Conservation (phyloP, 1,140 invertebrate species). For the Lucilia sericata region DNA sequence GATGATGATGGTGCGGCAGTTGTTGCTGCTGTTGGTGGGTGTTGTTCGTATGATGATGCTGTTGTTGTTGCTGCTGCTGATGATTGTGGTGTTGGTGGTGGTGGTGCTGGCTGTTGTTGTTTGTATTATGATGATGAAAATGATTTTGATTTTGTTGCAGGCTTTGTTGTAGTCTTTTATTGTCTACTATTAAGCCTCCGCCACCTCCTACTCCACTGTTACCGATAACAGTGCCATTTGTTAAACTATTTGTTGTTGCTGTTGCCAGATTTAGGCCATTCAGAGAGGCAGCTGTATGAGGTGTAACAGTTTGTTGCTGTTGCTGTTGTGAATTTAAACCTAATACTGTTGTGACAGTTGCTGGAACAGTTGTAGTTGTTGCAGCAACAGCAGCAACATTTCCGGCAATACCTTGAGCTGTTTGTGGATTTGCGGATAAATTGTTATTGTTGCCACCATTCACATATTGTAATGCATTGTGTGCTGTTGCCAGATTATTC, state of each 20-base stretch:
- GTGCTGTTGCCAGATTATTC: conserved; percentile 66
- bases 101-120: neutral
- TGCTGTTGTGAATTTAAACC: conserved; percentile 23
- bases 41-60: neutral
- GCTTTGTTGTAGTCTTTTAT: neutral
- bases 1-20: neutral
- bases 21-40: conserved; percentile 26
- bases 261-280: neutral
- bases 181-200: neutral
- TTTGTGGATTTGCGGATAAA: conserved; percentile 45
- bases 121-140: conserved; percentile 22
- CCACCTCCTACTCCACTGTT: neutral
- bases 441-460: conserved; percentile 36
- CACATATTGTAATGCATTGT: conserved; percentile 45
- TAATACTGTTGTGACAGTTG: conserved; percentile 39
- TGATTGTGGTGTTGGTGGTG: neutral
- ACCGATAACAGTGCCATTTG: conserved; percentile 19
- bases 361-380: conserved; percentile 49
- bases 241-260: conserved; percentile 15
- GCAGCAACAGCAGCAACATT: conserved; percentile 52
- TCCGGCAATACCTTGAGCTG: conserved; percentile 43
- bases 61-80: neutral
- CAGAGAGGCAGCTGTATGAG: neutral
- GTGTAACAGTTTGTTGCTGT: neutral
- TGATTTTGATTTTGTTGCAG: conserved; percentile 41